Evolutionary conservation across 2,888 invertebrate species (phyloP), one percentile per base, ranked within the genome.

Genomic region (Rhagium mordax): DNA sequence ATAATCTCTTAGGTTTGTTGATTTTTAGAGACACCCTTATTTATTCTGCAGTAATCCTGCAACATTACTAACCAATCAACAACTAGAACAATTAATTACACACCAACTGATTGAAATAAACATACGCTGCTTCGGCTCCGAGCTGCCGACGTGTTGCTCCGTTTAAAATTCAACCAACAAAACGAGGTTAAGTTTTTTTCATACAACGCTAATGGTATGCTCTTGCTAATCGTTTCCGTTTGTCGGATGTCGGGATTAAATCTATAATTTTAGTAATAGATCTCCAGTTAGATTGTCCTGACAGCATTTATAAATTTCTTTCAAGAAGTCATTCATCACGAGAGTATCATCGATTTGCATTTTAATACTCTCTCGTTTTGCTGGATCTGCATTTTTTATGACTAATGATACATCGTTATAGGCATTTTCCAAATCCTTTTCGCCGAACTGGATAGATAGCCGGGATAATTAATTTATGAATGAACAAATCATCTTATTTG

Each of bases 231-330:
- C 67, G 57, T 41, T 74, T 72, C 64, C 74, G 60, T 70, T 71
- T 71, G 71, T 77, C 78, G 78, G 70, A 55, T 55, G 55, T 48
- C 47, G 70, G 74, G 75, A 74, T 74, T 78, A 75, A 75, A 79
- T 77, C 76, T 76, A 78, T 79, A 79, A 82, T 80, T 81, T 81
- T 70, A 74, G 80, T 84, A 85, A 84, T 83, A 80, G 82, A 83
- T 84, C 82, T 83, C 78, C 77, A 77, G 81, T 83, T 66, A 79
- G 78, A 81, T 80, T 76, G 78, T 79, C 83, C 81, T 81, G 84
- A 83, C 84, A 79, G 81, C 78, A 81, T 85, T 84, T 84, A 85
- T 84, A 82, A 82, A 84, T 82, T 83, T 78, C 80, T 74, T 75
- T 78, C 70, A 65, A 75, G 76, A 75, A 78, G 75, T 80, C 82